These are phyloP conservation scores for Micropoecilia bifurca DNA, from an alignment of 2,797 vertebrate species.

Conservation along the genomic window DNA sequence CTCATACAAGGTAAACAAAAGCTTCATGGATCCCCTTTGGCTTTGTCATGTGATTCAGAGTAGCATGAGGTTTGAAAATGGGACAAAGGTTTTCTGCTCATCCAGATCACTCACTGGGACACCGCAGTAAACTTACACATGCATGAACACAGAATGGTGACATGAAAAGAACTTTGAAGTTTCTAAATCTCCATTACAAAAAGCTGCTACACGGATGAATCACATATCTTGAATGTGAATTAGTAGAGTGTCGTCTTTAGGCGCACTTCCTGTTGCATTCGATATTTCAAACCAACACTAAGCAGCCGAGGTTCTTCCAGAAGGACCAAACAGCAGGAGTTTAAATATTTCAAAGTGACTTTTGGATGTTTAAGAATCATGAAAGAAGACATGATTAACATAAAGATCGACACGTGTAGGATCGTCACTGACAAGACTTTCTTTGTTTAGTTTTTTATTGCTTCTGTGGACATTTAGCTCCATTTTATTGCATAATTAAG, in stretches of 20 bases:
- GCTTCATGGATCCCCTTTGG: not conserved
- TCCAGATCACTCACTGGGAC: not conserved
- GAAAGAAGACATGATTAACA: conserved; percentile 4
- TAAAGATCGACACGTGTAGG: too few species aligned
- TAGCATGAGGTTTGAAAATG: conserved; percentile 10
- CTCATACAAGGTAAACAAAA: conserved; percentile 85
- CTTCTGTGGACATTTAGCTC: not conserved
- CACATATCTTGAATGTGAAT: conserved; percentile 40
- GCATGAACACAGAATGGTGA: conserved; percentile 21
- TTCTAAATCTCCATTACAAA: conserved; percentile 59
- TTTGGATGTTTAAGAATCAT: conserved; percentile 23
- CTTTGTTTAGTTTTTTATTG: not conserved
- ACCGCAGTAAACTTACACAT: conserved; percentile 8
- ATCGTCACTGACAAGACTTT: not conserved
- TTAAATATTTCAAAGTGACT: conserved; percentile 29
- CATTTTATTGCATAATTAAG: too few species aligned
- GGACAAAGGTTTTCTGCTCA: not conserved
- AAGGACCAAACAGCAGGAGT: conserved; percentile 20
- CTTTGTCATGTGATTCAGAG: conserved; percentile 1
- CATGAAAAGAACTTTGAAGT: conserved; percentile 58
- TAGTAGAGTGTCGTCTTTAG: conserved; percentile 36
- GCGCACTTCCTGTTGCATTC: conserved; percentile 30
- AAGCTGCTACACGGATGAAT: conserved; percentile 38
- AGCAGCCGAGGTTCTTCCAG: conserved; percentile 18
- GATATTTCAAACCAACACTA: conserved; percentile 30